Conservation (phyloP, 2,113 vertebrate species). For the Ascaphus truei region DNA sequence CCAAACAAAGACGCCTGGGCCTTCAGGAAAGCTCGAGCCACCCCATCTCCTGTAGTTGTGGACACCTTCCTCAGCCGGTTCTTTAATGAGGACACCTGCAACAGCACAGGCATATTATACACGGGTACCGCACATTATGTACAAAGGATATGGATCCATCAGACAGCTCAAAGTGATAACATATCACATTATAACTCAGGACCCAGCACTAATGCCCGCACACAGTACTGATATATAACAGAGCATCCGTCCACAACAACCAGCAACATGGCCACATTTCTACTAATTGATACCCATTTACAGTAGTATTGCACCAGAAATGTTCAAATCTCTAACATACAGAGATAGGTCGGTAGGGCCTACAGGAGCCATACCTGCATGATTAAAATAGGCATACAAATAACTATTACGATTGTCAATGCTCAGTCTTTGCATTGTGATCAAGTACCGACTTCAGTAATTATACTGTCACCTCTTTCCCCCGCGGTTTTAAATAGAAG, state of each 20-base stretch:
- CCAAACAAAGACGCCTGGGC: slow-evolving; percentile 91
- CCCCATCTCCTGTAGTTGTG: slow-evolving; percentile 86
- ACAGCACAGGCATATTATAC: slow-evolving; percentile 34
- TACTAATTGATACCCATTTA: too few species aligned
- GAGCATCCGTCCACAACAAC: too few species aligned
- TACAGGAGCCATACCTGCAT: too few species aligned
- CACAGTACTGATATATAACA: too few species aligned
- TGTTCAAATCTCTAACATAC: too few species aligned
- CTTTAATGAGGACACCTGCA: slow-evolving; percentile 88
- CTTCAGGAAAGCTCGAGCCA: slow-evolving; percentile 90
- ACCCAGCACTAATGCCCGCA: too few species aligned
- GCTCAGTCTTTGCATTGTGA: background rate
- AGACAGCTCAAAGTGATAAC: background rate
- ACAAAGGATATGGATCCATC: too few species aligned
- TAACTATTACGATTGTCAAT: background rate
- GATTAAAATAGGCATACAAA: too few species aligned
- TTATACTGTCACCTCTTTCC: background rate
- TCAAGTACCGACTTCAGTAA: background rate
- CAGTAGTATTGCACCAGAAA: too few species aligned
- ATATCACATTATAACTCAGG: background rate
- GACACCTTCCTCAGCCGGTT: slow-evolving; percentile 92
- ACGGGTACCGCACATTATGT: too few species aligned
- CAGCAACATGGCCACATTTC: too few species aligned
- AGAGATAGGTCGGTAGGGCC: too few species aligned
- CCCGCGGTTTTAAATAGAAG: slow-evolving; percentile 13